Percentiles rank a stretch among this genome's conserved stretches.
phyloP scores from a whole-genome alignment of 2,888 invertebrate species.

The Loripinus fragilis region DNA sequence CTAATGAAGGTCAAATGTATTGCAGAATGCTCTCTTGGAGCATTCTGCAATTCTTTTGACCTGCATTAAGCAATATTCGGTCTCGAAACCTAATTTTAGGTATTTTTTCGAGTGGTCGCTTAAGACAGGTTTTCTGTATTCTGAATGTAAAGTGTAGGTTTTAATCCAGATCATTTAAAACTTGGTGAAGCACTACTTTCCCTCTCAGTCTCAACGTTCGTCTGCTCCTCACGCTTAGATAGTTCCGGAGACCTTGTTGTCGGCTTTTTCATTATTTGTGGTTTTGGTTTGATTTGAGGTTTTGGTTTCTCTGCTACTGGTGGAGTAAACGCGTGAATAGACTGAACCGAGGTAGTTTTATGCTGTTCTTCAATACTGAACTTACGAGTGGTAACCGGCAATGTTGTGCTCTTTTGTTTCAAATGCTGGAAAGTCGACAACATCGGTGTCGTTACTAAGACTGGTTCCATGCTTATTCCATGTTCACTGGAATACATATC shows the following conservation, averaged over 20 bases:
- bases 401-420: conserved; percentile 26
- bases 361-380: conserved; percentile 56
- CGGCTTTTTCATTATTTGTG: conserved; percentile 89
- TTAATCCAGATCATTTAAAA: conserved; percentile 37
- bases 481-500: conserved; percentile 37
- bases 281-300: conserved; percentile 87
- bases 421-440: conserved; percentile 48
- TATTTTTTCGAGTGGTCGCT: too few relatives aligned
- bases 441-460: conserved; percentile 32
- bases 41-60: too few relatives aligned
- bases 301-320: conserved; percentile 81
- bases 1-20: too few relatives aligned
- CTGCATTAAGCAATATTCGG: too few relatives aligned
- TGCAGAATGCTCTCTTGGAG: too few relatives aligned
- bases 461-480: conserved; percentile 22
- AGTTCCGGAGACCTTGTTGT: conserved; percentile 62
- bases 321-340: conserved; percentile 58
- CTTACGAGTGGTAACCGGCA: conserved; percentile 38
- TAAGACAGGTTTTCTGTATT: too few relatives aligned
- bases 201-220: conserved; percentile 54
- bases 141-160: too few relatives aligned
- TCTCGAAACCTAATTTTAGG: too few relatives aligned
- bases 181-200: conserved; percentile 43
- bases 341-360: conserved; percentile 20
- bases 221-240: conserved; percentile 57